Evolutionary conservation across 2,113 vertebrate genomes (phyloP).

Genomic region (Gymnarchus niloticus): DNA sequence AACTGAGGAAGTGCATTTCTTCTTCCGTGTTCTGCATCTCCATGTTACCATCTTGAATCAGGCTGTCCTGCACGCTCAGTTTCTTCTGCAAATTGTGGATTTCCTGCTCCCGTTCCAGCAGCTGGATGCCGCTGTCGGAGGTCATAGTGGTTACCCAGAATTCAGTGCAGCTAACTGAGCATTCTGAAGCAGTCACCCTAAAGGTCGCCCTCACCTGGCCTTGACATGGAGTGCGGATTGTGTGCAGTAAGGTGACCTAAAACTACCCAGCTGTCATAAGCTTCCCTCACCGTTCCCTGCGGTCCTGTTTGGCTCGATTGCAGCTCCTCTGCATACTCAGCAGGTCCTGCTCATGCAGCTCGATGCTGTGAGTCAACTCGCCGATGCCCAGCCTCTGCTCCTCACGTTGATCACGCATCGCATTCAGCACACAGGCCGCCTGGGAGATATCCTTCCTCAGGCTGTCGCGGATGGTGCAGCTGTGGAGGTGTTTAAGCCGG

Average conservation of each 20-base stretch:
- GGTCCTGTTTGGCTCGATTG: conserved; percentile 58
- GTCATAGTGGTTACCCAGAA: neutral
- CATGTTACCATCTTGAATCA: conserved; percentile 61
- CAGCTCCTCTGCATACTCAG: conserved; percentile 62
- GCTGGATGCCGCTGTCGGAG: conserved; percentile 68
- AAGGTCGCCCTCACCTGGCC: neutral
- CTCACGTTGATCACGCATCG: conserved; percentile 66
- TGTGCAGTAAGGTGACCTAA: too few species aligned
- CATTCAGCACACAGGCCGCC: conserved; percentile 48
- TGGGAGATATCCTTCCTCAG: conserved; percentile 64
- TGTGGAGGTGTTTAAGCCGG: conserved; percentile 65
- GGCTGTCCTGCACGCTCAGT: conserved; percentile 68
- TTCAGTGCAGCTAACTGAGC: neutral
- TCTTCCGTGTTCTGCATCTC: conserved; percentile 71
- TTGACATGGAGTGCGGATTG: neutral
- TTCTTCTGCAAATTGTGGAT: conserved; percentile 73
- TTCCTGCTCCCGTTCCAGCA: conserved; percentile 81
- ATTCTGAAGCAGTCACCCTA: neutral
- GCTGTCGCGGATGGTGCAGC: conserved; percentile 59
- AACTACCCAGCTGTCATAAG: neutral
- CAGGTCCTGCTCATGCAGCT: conserved; percentile 61
- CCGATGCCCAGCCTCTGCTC: conserved; percentile 58
- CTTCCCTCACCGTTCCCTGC: conserved; percentile 67
- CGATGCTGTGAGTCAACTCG: conserved; percentile 61
- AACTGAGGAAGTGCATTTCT: conserved; percentile 67